Evolutionary conservation across 2,888 invertebrate genomes (phyloP).

Genomic region (Germaria angustata): DNA sequence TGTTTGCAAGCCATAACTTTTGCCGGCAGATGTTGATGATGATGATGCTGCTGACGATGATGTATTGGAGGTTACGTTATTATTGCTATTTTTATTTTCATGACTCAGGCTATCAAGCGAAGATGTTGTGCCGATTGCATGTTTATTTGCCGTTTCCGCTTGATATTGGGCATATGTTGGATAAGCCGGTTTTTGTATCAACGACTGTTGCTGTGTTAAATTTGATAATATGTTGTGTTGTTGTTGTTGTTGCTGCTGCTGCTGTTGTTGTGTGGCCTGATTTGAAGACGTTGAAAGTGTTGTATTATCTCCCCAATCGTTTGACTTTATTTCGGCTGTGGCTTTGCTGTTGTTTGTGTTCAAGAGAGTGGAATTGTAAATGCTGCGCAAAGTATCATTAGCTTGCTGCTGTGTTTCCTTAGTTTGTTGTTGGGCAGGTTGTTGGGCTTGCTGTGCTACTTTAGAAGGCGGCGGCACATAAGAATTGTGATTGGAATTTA

Average conservation of each 20-base stretch:
- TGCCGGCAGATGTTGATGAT: slow-evolving; percentile 71
- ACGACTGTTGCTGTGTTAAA: slow-evolving; percentile 44
- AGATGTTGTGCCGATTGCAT: slow-evolving; percentile 11
- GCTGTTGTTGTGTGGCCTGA: slow-evolving; percentile 22
- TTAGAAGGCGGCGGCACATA: slow-evolving; percentile 60
- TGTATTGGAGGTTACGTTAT: not conserved
- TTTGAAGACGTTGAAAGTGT: slow-evolving; percentile 54
- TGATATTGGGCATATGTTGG: slow-evolving; percentile 77
- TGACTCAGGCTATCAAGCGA: slow-evolving; percentile 4
- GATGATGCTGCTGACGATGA: slow-evolving; percentile 63
- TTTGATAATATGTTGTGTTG: slow-evolving; percentile 62
- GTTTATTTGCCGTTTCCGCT: slow-evolving; percentile 68
- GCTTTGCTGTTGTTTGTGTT: slow-evolving; percentile 19
- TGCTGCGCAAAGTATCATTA: slow-evolving; percentile 40
- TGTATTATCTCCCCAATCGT: slow-evolving; percentile 56
- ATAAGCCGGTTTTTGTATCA: slow-evolving; percentile 67
- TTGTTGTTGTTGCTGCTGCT: slow-evolving; percentile 59
- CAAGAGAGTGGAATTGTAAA: slow-evolving; percentile 42
- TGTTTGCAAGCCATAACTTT: slow-evolving; percentile 30
- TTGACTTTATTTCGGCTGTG: slow-evolving; percentile 23
- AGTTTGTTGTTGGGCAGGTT: slow-evolving; percentile 25
- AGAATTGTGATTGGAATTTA: slow-evolving; percentile 32
- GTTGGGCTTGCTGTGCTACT: slow-evolving; percentile 15
- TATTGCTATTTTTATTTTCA: slow-evolving; percentile 31
- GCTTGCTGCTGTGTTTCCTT: slow-evolving; percentile 4